Conservation (phyloP, 2,113 vertebrate species). For the Cathartes aura region DNA sequence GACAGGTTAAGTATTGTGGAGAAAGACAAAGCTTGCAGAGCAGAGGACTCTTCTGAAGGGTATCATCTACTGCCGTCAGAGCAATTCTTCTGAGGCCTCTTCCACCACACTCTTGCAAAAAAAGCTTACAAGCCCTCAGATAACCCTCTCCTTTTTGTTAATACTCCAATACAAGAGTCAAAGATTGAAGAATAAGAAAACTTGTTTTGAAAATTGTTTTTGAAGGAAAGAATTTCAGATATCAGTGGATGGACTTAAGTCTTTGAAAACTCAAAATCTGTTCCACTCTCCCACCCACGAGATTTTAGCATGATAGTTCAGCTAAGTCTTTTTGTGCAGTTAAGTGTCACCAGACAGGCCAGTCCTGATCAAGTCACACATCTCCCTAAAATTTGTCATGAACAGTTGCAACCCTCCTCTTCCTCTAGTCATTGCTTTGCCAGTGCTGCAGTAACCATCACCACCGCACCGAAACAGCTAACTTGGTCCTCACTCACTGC, state of each 20-base stretch:
- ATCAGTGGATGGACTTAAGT: not conserved
- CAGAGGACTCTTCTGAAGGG: not conserved
- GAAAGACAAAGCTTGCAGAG: not conserved
- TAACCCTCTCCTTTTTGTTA: not conserved
- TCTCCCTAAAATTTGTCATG: not conserved
- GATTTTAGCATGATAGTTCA: not conserved
- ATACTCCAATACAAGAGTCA: not conserved
- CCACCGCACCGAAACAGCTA: rapidly evolving
- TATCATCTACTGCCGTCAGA: not conserved
- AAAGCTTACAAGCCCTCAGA: not conserved
- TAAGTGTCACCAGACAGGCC: not conserved
- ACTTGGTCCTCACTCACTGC: rapidly evolving
- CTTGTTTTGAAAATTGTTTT: not conserved
- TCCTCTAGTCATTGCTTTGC: not conserved
- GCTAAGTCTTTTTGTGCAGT: not conserved
- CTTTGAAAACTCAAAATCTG: not conserved
- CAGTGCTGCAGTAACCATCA: not conserved
- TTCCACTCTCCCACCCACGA: not conserved
- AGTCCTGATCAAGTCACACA: not conserved
- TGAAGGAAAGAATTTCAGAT: not conserved
- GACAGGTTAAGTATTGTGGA: not conserved
- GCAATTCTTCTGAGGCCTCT: not conserved
- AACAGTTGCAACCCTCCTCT: not conserved
- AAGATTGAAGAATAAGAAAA: not conserved
- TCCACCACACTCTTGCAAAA: not conserved